Percentiles rank a stretch among this genome's conserved stretches.
Conservation (phyloP, 2,113 vertebrate species). For the Lathamus discolor region DNA sequence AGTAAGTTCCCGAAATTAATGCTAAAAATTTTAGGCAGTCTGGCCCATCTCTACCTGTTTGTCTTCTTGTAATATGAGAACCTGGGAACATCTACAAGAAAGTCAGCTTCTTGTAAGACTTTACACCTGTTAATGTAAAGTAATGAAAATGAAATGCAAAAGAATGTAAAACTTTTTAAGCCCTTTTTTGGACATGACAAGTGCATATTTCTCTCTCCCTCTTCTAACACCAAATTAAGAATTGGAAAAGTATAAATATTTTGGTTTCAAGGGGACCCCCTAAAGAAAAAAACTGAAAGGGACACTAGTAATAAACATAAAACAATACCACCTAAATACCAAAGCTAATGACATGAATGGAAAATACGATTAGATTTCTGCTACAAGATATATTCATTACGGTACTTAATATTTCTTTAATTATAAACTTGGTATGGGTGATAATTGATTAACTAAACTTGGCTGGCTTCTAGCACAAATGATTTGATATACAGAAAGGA, state of each 20-base stretch:
- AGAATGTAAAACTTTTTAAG: not conserved
- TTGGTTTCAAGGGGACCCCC: not conserved
- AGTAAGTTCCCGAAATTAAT: not conserved
- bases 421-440: not conserved
- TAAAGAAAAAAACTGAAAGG: not conserved
- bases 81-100: not conserved
- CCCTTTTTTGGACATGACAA: not conserved
- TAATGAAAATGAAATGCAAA: not conserved
- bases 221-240: not conserved
- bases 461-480: not conserved
- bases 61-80: not conserved
- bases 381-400: not conserved
- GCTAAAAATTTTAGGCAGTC: not conserved
- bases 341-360: not conserved
- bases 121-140: not conserved
- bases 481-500: not conserved
- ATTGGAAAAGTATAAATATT: not conserved
- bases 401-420: not conserved
- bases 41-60: not conserved
- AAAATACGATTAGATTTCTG: not conserved
- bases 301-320: not conserved
- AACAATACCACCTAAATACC: not conserved
- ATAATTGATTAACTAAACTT: not conserved
- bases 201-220: not conserved
- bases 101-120: not conserved